Evolutionary conservation across 2,113 vertebrate genomes (phyloP).

Genomic region (Epinephelus moara): DNA sequence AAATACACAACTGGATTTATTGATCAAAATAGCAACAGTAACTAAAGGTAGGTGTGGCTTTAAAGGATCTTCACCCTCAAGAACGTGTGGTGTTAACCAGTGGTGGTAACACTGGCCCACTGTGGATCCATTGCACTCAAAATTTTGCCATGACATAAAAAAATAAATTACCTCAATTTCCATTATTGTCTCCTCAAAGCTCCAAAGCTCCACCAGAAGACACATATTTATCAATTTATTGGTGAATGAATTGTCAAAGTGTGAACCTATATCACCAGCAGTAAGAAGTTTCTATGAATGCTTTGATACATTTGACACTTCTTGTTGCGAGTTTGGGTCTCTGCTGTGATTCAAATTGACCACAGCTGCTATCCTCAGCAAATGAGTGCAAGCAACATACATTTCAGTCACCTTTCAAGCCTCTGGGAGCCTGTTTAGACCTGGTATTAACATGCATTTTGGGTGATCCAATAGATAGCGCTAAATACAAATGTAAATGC

Average conservation of each 20-base stretch:
- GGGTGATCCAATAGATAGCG: no score
- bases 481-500: no score
- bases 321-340: background rate
- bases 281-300: background rate
- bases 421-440: no score
- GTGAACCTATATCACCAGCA: background rate
- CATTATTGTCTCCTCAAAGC: background rate
- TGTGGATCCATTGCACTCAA: background rate
- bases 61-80: background rate
- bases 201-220: background rate
- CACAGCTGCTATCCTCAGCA: background rate
- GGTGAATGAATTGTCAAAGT: background rate
- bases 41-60: background rate
- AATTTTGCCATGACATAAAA: background rate
- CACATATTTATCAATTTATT: background rate
- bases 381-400: background rate
- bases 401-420: background rate
- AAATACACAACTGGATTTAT: background rate
- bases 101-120: background rate
- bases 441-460: no score
- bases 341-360: background rate
- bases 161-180: background rate
- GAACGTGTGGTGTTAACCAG: background rate
- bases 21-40: background rate
- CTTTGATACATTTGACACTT: background rate